Evolutionary conservation across 1,140 invertebrate species (phyloP), one percentile per base, ranked within the genome.

Genomic region (Callitettix versicolor): DNA sequence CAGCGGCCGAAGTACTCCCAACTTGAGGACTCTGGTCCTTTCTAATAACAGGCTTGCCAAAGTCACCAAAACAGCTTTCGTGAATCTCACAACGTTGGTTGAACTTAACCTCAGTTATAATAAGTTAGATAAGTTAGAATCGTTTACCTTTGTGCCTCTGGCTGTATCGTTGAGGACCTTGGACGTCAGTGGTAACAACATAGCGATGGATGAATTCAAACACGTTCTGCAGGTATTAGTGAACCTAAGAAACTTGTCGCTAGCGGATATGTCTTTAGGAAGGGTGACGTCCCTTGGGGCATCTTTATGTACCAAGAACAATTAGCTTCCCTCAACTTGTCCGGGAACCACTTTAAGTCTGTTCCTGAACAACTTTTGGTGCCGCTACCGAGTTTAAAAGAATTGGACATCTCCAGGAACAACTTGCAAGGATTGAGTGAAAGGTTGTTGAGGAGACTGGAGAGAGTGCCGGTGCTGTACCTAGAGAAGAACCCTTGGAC

Each of bases 71-170:
- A 75, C 76, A 48, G 80, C 84, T 38, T 85, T 88, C 62, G 70
- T 74, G 47, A 84, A 86, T 67, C 71, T 84, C 48, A 80, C 79
- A 3, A 73, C 76, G 54, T 71, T 84, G 33, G 69, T 74, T 41
- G 77, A 80, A 59, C 65, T 88, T 54, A 84, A 88, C 64, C 71
- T 88, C 22, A 79, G 82, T 49, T 80, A 82, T 65, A 88, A 88
- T 63, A 83, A 84, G 67, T 71, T 88, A 48, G 76, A 79, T 58
- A 73, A 74, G n/a, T 72, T 85, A 38, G 79, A 84, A 64, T 66
- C 76, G 18, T 70, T 74, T 49, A 74, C 77, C 0, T 76, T 84
- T 53, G 67, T 74, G 12, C 79, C 79, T 1, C 63, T 82, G 4
- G 73, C 79, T 3, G 76, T 81, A 49, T 77, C 77, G 22, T 68